A percentile compares a stretch with the other conserved stretches of the same genome.
phyloP scores from a whole-genome alignment of 2,888 invertebrate species.

The Drosophila prostipennis region DNA sequence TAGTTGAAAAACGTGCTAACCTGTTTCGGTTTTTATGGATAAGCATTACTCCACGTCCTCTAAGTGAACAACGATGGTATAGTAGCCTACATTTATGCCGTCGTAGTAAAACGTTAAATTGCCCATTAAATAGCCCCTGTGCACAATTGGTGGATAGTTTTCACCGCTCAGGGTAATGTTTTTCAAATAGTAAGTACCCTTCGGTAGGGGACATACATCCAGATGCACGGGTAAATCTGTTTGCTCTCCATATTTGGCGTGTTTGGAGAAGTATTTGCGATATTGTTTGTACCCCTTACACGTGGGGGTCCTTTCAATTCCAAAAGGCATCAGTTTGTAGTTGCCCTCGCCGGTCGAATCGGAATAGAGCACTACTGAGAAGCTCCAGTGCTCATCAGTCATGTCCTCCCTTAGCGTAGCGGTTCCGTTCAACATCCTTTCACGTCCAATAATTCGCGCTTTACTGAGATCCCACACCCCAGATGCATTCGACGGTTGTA shows the following conservation, averaged over 20 bases:
- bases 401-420: no score
- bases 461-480: no score
- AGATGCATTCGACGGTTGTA: no score
- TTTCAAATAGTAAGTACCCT: conserved; percentile 9
- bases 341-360: not conserved
- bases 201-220: conserved; percentile 2
- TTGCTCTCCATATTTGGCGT: not conserved
- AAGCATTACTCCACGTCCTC: not conserved
- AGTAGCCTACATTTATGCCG: no score
- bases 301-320: no score
- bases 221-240: not conserved
- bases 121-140: not conserved
- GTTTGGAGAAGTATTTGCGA: not conserved
- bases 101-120: not conserved
- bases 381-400: no score
- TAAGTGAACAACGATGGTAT: not conserved
- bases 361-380: not conserved
- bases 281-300: no score
- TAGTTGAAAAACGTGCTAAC: no score
- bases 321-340: not conserved
- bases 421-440: no score
- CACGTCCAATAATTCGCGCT: no score
- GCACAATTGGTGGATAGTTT: not conserved
- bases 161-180: not conserved
- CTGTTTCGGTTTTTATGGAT: no score